phyloP scores from a whole-genome alignment of 2,888 invertebrate genomes.

The Netelia virgata region DNA sequence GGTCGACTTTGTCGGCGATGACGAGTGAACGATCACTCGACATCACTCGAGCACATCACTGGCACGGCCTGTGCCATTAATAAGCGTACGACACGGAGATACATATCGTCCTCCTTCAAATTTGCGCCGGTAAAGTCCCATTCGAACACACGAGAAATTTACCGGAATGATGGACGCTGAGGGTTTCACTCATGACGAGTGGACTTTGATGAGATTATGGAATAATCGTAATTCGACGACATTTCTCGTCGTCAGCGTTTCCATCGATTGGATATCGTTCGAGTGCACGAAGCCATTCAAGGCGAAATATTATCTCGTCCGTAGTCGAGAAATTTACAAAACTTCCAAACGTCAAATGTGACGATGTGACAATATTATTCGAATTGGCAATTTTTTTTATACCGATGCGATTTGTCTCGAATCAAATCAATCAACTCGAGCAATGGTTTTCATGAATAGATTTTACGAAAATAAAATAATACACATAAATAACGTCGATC shows the following conservation, averaged over 20 bases:
- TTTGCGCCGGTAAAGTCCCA: conserved; percentile 53
- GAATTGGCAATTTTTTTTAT: no score
- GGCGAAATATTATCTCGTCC: no score
- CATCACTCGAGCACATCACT: no score
- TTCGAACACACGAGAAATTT: conserved; percentile 31
- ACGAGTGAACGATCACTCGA: neutral
- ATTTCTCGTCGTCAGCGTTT: conserved; percentile 24
- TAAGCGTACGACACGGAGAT: conserved; percentile 17
- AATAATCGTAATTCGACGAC: conserved; percentile 52
- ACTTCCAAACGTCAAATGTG: no score
- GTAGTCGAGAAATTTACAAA: no score
- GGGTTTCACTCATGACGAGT: conserved; percentile 3
- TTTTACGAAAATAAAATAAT: neutral
- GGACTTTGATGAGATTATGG: conserved; percentile 55
- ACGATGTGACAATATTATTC: no score
- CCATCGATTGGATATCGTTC: neutral
- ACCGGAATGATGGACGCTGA: conserved; percentile 24
- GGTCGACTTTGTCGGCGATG: neutral
- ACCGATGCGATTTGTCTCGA: no score
- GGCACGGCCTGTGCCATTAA: neutral
- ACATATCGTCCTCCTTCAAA: conserved; percentile 45
- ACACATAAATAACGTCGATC: no score
- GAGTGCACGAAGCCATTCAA: neutral
- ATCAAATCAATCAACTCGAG: neutral
- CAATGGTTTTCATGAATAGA: no score